Evolutionary conservation across 1,140 invertebrate genomes (phyloP), one percentile per base, ranked within the genome.

Genomic region (Liolophura sinensis): DNA sequence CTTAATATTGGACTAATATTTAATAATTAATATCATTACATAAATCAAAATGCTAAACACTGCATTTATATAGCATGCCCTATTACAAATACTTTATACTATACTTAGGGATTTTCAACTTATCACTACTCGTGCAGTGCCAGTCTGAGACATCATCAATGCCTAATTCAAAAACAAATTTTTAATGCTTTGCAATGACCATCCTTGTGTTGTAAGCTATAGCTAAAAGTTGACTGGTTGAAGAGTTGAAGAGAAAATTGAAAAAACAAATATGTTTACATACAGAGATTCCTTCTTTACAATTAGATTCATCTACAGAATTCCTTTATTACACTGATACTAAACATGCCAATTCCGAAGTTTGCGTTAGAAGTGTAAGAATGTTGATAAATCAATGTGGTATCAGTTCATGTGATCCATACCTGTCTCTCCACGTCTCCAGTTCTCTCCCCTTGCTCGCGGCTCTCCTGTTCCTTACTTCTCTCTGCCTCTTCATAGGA

Each of bases 401-500:
- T 7, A 24, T 54, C 51, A 24, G 3, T 54, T 5, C 3, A 54
- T 20, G 24, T 3, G 3, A 3, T 20, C n/a, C n/a, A 54, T 24
- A 54, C 24, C 24, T 20, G 51, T 54, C 24, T n/a, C 51, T 20
- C n/a, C 24, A 24, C 24, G 15, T 22, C 20, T 27, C n/a, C 24
- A 20, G 58, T 60, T 47, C 46, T 50, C 60, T 55, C 65, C 70
- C 15, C 31, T 20, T 24, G 52, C 16, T 24, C 24, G 18, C 6
- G 31, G 9, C 40, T 51, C 64, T 92, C 91, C 61, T 90, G 92
- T 79, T 93, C 90, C 69, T 93, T 85, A 70, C 89, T 89, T 78
- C 94, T 94, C 80, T 95, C 92, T 55, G 94, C 93, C 82, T 96
- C 93, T 81, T 95, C 94, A 85, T 96, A 96, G 50, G 92, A 92